These are phyloP conservation scores for Taenaris catops DNA, from an alignment of 2,888 invertebrate genomes.

Conservation along the genomic window DNA sequence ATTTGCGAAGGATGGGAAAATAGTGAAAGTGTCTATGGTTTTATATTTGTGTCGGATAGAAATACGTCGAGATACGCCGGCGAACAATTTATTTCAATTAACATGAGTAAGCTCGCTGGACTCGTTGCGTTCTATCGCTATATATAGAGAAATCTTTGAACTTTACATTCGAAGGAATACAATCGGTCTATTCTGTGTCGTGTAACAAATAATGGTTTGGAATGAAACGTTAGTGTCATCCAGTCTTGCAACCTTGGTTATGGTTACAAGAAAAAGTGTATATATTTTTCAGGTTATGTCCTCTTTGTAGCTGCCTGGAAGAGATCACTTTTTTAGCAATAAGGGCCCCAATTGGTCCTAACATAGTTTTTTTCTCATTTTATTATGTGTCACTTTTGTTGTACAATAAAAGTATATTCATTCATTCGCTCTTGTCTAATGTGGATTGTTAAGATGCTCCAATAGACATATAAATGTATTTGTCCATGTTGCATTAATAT, in stretches of 20 bases:
- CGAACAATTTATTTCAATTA: constrained; percentile 72
- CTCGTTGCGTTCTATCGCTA: constrained; percentile 52
- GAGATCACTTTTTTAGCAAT: too few species aligned
- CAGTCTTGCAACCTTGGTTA: constrained; percentile 75
- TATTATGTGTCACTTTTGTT: too few species aligned
- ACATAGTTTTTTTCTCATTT: too few species aligned
- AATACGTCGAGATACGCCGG: constrained; percentile 68
- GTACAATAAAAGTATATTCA: too few species aligned
- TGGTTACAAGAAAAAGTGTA: constrained; percentile 79
- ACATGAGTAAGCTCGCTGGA: constrained; percentile 59
- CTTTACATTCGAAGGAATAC: constrained; percentile 39
- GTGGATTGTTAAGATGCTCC: too few species aligned
- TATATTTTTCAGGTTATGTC: too few species aligned
- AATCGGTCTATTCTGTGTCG: constrained; percentile 45
- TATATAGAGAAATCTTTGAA: constrained; percentile 49
- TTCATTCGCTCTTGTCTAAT: too few species aligned
- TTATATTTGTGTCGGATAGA: constrained; percentile 70
- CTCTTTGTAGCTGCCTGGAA: too few species aligned
- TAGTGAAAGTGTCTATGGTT: constrained; percentile 39
- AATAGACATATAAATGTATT: too few species aligned
- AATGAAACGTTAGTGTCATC: constrained; percentile 75
- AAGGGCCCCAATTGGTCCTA: too few species aligned
- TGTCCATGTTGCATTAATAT: too few species aligned
- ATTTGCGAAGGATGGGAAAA: constrained; percentile 14
- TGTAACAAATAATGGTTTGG: constrained; percentile 70